A percentile compares a stretch with the other conserved stretches of the same genome.
These are phyloP conservation scores for Echinarachnius parma DNA, from an alignment of 53 echinoderm and acorn worm genomes.

Conservation along the genomic window DNA sequence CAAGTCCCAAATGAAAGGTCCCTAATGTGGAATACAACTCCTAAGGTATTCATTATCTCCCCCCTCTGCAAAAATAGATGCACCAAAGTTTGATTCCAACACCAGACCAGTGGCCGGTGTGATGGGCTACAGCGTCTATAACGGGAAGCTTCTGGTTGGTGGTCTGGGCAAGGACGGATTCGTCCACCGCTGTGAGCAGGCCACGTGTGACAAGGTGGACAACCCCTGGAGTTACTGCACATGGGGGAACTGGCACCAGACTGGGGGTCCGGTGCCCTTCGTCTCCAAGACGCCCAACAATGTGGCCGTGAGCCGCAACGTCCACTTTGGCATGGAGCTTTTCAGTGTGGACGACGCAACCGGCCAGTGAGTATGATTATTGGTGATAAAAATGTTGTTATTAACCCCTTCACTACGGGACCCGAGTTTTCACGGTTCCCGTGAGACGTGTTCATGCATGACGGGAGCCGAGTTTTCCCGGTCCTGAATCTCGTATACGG, in stretches of 20 bases:
- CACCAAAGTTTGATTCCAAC: too few species aligned
- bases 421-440: too few species aligned
- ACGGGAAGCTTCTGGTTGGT: conserved; percentile 60
- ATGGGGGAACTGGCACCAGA: conserved; percentile 63
- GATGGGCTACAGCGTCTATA: conserved; percentile 59
- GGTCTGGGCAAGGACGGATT: conserved; percentile 53
- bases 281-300: conserved; percentile 31
- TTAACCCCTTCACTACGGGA: too few species aligned
- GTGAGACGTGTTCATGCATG: too few species aligned
- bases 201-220: conserved; percentile 71
- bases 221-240: conserved; percentile 85
- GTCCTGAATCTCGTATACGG: too few species aligned
- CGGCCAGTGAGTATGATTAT: conserved; percentile 63
- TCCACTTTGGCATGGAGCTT: conserved; percentile 63
- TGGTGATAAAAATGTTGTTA: too few species aligned
- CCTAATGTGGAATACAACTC: too few species aligned
- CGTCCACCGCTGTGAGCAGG: conserved; percentile 58
- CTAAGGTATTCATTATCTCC: too few species aligned
- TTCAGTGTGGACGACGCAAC: conserved; percentile 50
- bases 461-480: too few species aligned
- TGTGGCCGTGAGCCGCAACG: conserved; percentile 54
- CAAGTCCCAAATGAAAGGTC: too few species aligned
- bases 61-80: too few species aligned
- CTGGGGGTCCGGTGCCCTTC: conserved; percentile 40
- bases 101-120: conserved; percentile 53